Percentiles rank a stretch among this genome's conserved stretches.
Evolutionary conservation across 2,113 vertebrate genomes (phyloP).

Genomic region (Chaenocephalus aceratus): DNA sequence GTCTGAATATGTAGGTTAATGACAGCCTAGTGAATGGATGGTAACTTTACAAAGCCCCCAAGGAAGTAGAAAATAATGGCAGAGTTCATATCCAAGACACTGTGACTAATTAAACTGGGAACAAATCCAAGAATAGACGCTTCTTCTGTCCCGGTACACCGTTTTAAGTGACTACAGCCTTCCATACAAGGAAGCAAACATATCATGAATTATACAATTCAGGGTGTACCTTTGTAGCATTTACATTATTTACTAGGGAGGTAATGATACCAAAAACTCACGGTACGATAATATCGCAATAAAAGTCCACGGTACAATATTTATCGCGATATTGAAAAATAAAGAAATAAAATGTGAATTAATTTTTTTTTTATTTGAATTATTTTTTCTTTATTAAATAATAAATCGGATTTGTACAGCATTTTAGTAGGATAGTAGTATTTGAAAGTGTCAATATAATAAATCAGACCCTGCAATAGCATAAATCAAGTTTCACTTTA

Average conservation of each 20-base stretch:
- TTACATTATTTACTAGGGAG: neutral
- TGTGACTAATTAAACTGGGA: slow-evolving; percentile 58
- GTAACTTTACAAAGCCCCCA: slow-evolving; percentile 42
- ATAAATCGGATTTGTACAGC: too few relatives aligned
- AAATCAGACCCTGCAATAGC: too few relatives aligned
- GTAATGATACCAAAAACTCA: too few relatives aligned
- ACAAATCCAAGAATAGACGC: slow-evolving; percentile 45
- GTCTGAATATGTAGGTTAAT: slow-evolving; percentile 61
- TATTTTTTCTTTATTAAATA: too few relatives aligned
- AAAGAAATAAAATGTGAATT: too few relatives aligned
- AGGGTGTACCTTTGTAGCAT: neutral
- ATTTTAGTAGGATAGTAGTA: too few relatives aligned
- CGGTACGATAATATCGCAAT: too few relatives aligned
- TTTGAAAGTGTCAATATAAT: too few relatives aligned
- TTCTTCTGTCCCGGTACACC: slow-evolving; percentile 35
- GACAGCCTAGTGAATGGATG: slow-evolving; percentile 40
- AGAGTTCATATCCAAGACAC: slow-evolving; percentile 50
- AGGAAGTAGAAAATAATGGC: slow-evolving; percentile 36
- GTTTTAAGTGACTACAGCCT: slow-evolving; percentile 18
- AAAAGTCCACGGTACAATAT: too few relatives aligned
- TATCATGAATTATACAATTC: neutral
- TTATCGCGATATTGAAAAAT: too few relatives aligned
- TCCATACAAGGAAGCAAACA: neutral
- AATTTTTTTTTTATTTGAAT: too few relatives aligned
- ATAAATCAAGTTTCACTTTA: too few relatives aligned